phyloP scores from a whole-genome alignment of 2,797 vertebrate genomes.

The Antrozous pallidus region DNA sequence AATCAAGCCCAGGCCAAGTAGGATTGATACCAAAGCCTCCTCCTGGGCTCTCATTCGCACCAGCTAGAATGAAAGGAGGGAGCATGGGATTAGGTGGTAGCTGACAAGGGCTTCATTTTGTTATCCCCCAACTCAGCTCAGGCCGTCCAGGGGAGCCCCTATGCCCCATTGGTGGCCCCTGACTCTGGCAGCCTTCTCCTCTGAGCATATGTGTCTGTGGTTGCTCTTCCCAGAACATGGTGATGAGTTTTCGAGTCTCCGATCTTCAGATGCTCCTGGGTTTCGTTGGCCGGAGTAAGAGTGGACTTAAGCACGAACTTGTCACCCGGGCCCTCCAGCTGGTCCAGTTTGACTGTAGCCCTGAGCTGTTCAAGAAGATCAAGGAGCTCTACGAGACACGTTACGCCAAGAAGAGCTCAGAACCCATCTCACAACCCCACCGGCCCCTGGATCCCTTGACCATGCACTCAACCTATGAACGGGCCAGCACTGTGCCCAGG shows the following conservation, averaged over 20 bases:
- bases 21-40: background rate
- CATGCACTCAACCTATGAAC: conserved; percentile 79
- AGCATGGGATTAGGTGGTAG: background rate
- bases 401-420: conserved; percentile 91
- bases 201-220: background rate
- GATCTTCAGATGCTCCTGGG: conserved; percentile 98
- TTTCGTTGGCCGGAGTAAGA: conserved; percentile 98
- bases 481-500: conserved; percentile 76
- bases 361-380: conserved; percentile 97
- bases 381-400: conserved; percentile 97
- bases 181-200: too few species aligned
- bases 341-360: conserved; percentile 98
- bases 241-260: conserved; percentile 99
- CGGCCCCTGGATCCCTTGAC: conserved; percentile 79
- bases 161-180: background rate
- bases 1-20: background rate
- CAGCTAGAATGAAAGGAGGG: background rate
- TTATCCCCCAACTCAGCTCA: background rate
- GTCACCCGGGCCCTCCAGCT: conserved; percentile 95
- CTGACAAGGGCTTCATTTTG: background rate
- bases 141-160: background rate
- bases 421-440: conserved; percentile 79
- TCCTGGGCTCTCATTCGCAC: background rate
- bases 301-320: conserved; percentile 97
- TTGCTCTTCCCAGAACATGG: conserved; percentile 91